phyloP scores from a whole-genome alignment of 23 tunicate species.

The Diplosoma virens region DNA sequence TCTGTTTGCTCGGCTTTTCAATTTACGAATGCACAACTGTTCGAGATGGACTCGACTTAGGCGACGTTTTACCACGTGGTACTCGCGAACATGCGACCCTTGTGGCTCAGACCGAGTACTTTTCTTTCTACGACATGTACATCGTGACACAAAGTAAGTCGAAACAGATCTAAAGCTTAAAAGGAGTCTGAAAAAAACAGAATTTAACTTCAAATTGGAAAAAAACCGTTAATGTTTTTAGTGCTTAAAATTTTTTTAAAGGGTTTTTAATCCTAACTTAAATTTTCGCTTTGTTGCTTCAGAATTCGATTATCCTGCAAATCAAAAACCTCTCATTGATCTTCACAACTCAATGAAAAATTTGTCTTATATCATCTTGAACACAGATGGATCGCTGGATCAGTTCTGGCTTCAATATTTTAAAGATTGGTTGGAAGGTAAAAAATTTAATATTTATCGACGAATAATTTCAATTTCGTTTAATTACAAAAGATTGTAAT shows the following conservation, averaged over 20 bases:
- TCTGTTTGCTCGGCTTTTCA: slow-evolving; percentile 51
- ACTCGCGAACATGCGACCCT: slow-evolving; percentile 80
- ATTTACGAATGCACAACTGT: slow-evolving; percentile 62
- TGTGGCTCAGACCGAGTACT: slow-evolving; percentile 66
- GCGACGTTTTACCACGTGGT: slow-evolving; percentile 85
- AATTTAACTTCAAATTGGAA: too few relatives aligned
- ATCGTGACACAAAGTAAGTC: slow-evolving; percentile 73
- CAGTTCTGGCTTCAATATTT: slow-evolving; percentile 81
- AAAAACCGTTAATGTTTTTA: too few relatives aligned
- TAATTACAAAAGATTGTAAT: too few relatives aligned
- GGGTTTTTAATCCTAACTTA: too few relatives aligned
- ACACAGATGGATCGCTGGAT: slow-evolving; percentile 54
- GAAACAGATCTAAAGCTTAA: too few relatives aligned
- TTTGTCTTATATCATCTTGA: slow-evolving; percentile 56
- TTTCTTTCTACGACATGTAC: slow-evolving; percentile 82
- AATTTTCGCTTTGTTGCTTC: too few relatives aligned
- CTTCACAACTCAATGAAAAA: slow-evolving; percentile 57
- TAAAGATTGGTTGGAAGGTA: slow-evolving; percentile 66
- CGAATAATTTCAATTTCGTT: too few relatives aligned
- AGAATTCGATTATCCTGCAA: slow-evolving; percentile 74
- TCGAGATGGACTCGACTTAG: slow-evolving; percentile 73
- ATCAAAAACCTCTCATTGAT: slow-evolving; percentile 40
- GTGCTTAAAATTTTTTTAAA: too few relatives aligned
- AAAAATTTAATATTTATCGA: too few relatives aligned
- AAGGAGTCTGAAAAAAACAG: too few relatives aligned